A percentile compares a stretch with the other conserved stretches of the same genome.
phyloP scores from a whole-genome alignment of 2,888 invertebrate genomes.

The Eupithecia exiguata region DNA sequence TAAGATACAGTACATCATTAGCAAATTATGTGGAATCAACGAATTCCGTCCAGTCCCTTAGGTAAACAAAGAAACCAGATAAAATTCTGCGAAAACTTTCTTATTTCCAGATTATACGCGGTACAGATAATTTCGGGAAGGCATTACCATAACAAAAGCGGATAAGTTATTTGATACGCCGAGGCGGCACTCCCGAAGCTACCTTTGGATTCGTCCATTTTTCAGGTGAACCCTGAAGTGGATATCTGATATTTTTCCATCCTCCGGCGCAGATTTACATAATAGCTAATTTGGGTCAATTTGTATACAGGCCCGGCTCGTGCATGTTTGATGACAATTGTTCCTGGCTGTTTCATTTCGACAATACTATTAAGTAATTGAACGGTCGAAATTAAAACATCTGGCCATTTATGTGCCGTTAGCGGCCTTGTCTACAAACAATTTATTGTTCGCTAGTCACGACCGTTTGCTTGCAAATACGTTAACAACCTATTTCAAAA shows the following conservation, averaged over 20 bases:
- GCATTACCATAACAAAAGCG: slow-evolving; percentile 79
- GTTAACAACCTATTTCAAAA: slow-evolving; percentile 17
- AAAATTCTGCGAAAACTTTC: slow-evolving; percentile 51
- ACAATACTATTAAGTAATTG: slow-evolving; percentile 36
- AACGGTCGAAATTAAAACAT: slow-evolving; percentile 32
- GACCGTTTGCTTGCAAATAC: slow-evolving; percentile 14
- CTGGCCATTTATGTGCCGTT: slow-evolving; percentile 21
- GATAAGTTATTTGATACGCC: slow-evolving; percentile 77
- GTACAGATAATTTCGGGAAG: slow-evolving; percentile 69
- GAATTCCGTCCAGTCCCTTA: slow-evolving; percentile 38
- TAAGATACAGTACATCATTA: background rate
- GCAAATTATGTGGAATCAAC: slow-evolving; percentile 33
- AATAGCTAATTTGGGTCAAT: slow-evolving; percentile 63
- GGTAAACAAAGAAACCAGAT: slow-evolving; percentile 44
- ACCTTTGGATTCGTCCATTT: slow-evolving; percentile 63
- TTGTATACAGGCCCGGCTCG: slow-evolving; percentile 51
- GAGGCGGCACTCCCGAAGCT: slow-evolving; percentile 48
- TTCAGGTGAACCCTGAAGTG: slow-evolving; percentile 63
- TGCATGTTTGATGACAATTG: slow-evolving; percentile 43
- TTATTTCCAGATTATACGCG: slow-evolving; percentile 68
- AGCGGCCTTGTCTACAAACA: slow-evolving; percentile 22
- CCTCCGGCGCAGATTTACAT: slow-evolving; percentile 54
- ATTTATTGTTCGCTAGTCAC: slow-evolving; percentile 26
- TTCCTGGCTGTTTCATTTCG: slow-evolving; percentile 27
- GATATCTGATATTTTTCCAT: slow-evolving; percentile 60